These are phyloP conservation scores for Acrobasis repandana DNA, from an alignment of 2,888 invertebrate species.

Conservation along the genomic window DNA sequence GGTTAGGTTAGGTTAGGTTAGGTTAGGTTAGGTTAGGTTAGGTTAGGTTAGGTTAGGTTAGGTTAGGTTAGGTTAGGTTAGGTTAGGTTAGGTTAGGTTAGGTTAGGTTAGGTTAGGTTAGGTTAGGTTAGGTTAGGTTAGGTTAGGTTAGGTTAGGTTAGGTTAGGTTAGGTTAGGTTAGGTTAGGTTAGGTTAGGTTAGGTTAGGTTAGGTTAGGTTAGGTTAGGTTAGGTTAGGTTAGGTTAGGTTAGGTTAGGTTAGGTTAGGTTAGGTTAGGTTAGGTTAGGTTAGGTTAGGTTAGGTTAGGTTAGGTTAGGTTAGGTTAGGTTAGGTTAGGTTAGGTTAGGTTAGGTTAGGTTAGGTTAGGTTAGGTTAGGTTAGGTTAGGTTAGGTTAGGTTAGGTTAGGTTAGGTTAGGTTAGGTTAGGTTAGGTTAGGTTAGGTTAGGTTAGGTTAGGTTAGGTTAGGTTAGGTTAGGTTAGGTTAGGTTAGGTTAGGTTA, in stretches of 20 bases:
- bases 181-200: conserved; percentile 23
- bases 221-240: too few relatives aligned
- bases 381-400: too few relatives aligned
- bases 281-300: too few relatives aligned
- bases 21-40: conserved; percentile 26
- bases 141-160: conserved; percentile 28
- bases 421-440: too few relatives aligned
- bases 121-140: conserved; percentile 28
- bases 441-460: conserved; percentile 24
- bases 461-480: conserved; percentile 26
- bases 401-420: too few relatives aligned
- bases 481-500: too few relatives aligned
- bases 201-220: conserved; percentile 19
- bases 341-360: too few relatives aligned
- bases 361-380: too few relatives aligned
- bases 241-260: too few relatives aligned
- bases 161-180: conserved; percentile 23
- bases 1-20: conserved; percentile 28
- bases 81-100: conserved; percentile 29
- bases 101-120: conserved; percentile 32
- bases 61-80: conserved; percentile 32
- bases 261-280: too few relatives aligned
- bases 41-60: conserved; percentile 21
- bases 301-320: too few relatives aligned
- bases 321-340: too few relatives aligned